A percentile compares a stretch with the other conserved stretches of the same genome.
phyloP scores from a whole-genome alignment of 1,140 invertebrate species.

The Zaprionus ornatus region DNA sequence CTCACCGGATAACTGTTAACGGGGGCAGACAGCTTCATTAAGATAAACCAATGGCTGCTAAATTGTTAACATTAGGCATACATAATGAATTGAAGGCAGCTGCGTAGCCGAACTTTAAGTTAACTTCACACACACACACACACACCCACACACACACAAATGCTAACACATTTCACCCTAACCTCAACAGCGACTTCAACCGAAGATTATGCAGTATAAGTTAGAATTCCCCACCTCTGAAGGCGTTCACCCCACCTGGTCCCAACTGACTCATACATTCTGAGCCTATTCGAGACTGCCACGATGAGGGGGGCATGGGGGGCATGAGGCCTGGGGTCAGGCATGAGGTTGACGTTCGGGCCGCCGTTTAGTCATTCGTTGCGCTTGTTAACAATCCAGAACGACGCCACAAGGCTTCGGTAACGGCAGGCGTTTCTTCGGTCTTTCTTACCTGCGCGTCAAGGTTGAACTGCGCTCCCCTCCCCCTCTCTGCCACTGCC shows the following conservation, averaged over 20 bases:
- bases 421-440: constrained; percentile 42
- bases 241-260: background rate
- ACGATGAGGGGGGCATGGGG: background rate
- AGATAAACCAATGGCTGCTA: constrained; percentile 82
- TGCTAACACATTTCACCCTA: constrained; percentile 31
- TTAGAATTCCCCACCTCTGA: background rate
- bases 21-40: constrained; percentile 78
- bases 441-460: constrained; percentile 32
- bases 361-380: constrained; percentile 73
- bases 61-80: constrained; percentile 81
- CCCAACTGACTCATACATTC: constrained; percentile 46
- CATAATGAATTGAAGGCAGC: constrained; percentile 75
- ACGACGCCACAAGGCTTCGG: constrained; percentile 46
- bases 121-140: constrained; percentile 37
- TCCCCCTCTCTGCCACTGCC: background rate
- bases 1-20: constrained; percentile 32
- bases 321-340: constrained; percentile 13
- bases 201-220: constrained; percentile 46
- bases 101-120: constrained; percentile 64
- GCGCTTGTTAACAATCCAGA: constrained; percentile 71
- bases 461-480: constrained; percentile 30
- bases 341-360: constrained; percentile 10
- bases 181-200: constrained; percentile 33
- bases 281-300: constrained; percentile 18
- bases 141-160: constrained; percentile 1